phyloP scores from a whole-genome alignment of 2,113 vertebrate genomes.

The Actenoides hombroni region DNA sequence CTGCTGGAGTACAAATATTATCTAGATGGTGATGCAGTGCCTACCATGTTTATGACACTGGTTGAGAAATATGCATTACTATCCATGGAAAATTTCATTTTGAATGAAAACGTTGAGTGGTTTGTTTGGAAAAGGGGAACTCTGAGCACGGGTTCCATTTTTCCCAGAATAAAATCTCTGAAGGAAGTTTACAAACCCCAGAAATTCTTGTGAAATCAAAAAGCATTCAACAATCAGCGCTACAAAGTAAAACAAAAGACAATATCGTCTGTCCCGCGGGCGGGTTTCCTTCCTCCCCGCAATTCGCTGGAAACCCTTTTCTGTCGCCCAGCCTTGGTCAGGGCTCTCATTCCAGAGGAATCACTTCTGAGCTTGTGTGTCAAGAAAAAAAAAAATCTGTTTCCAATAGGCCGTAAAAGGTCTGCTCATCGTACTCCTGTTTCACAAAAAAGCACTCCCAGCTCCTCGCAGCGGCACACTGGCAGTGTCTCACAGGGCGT shows the following conservation, averaged over 20 bases:
- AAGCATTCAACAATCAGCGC: constrained; percentile 16
- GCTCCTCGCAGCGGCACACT: background rate
- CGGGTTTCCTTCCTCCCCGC: constrained; percentile 32
- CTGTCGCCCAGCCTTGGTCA: background rate
- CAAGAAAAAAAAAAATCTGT: constrained; percentile 16
- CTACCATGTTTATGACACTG: background rate
- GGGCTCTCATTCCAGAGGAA: constrained; percentile 45
- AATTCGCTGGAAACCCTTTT: constrained; percentile 10
- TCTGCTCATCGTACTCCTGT: background rate
- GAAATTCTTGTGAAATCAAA: constrained; percentile 60
- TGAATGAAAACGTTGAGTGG: background rate
- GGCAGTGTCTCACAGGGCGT: background rate
- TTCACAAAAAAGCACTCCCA: constrained; percentile 27
- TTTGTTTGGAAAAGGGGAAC: constrained; percentile 16
- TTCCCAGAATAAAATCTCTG: constrained; percentile 13
- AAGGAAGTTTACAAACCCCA: constrained; percentile 51
- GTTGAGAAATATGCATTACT: background rate
- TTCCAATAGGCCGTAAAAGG: constrained; percentile 42
- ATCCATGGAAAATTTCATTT: background rate
- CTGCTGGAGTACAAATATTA: background rate
- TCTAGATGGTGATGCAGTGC: background rate
- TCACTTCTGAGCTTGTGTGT: background rate
- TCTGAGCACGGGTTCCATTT: background rate
- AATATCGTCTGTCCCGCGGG: constrained; percentile 7
- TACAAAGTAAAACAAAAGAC: constrained; percentile 49